These are phyloP conservation scores for Peribatodes rhomboidaria DNA, from an alignment of 2,888 invertebrate species.

Conservation along the genomic window DNA sequence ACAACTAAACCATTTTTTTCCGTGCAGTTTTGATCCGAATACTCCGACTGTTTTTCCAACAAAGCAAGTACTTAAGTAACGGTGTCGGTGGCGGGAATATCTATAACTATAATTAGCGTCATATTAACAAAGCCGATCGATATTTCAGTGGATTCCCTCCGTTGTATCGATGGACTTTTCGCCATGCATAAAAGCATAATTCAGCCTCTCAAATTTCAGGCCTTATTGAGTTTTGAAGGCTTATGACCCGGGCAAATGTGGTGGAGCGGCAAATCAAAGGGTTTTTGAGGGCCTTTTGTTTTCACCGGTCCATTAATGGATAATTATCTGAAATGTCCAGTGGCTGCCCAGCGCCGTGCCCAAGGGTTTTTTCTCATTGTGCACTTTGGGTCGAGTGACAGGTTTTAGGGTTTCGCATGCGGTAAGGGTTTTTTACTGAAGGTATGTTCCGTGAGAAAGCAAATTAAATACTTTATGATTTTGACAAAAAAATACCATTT, in stretches of 20 bases:
- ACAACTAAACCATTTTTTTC: too few relatives aligned
- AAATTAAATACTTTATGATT: not conserved
- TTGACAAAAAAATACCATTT: not conserved
- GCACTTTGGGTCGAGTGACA: slow-evolving; percentile 41
- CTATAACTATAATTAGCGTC: not conserved
- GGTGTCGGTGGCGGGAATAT: not conserved
- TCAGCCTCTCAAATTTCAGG: slow-evolving; percentile 71
- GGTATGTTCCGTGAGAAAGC: not conserved
- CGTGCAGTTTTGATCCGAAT: too few relatives aligned
- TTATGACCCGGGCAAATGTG: slow-evolving; percentile 78
- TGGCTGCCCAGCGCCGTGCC: slow-evolving; percentile 46
- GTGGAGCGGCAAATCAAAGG: slow-evolving; percentile 84
- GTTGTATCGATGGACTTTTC: slow-evolving; percentile 28
- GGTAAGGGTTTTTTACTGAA: not conserved
- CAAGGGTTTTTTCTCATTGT: slow-evolving; percentile 44
- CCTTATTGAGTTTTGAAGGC: slow-evolving; percentile 73
- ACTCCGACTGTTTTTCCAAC: too few relatives aligned
- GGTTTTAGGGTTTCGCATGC: slow-evolving; percentile 20
- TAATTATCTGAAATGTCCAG: slow-evolving; percentile 71
- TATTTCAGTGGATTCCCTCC: not conserved
- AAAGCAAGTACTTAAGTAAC: too few relatives aligned
- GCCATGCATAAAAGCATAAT: slow-evolving; percentile 45
- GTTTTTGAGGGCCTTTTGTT: slow-evolving; percentile 75
- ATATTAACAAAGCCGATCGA: not conserved
- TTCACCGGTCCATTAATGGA: slow-evolving; percentile 68